Conservation (phyloP, 1,140 invertebrate species). For the Amyelois transitella region DNA sequence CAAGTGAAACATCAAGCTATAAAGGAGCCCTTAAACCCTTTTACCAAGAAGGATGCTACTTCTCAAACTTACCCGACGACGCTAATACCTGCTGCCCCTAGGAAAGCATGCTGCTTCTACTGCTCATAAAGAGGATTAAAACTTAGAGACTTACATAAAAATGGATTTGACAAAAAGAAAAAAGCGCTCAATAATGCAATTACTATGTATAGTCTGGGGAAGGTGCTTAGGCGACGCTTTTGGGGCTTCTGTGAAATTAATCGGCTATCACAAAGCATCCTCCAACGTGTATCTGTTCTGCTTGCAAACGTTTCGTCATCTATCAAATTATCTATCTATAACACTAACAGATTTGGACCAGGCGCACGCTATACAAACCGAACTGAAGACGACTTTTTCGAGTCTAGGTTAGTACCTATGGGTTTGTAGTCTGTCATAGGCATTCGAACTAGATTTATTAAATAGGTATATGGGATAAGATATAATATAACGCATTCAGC, state of each 20-base stretch:
- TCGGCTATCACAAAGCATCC: slow-evolving; percentile 35
- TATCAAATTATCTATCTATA: slow-evolving; percentile 26
- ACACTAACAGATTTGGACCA: neutral
- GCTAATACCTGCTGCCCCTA: slow-evolving; percentile 52
- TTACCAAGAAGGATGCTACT: slow-evolving; percentile 49
- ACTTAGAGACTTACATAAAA: too few species aligned
- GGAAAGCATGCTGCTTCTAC: slow-evolving; percentile 51
- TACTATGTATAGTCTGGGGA: slow-evolving; percentile 39
- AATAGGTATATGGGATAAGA: too few species aligned
- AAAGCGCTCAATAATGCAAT: slow-evolving; percentile 26
- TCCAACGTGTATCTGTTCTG: slow-evolving; percentile 42
- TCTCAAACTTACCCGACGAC: slow-evolving; percentile 59
- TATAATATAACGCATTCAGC: too few species aligned
- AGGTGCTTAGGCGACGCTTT: slow-evolving; percentile 33
- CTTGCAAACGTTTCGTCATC: slow-evolving; percentile 30
- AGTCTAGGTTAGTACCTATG: neutral
- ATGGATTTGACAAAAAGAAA: too few species aligned
- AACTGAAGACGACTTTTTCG: neutral
- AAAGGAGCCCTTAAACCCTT: slow-evolving; percentile 44
- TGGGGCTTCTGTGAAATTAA: slow-evolving; percentile 27
- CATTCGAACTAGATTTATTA: neutral
- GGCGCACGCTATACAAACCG: neutral
- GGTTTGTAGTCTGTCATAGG: neutral
- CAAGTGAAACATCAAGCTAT: slow-evolving; percentile 48
- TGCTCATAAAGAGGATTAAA: slow-evolving; percentile 47